Evolutionary conservation across 2,888 invertebrate species (phyloP), one percentile per base, ranked within the genome.

Genomic region (Campopleginae sp.): DNA sequence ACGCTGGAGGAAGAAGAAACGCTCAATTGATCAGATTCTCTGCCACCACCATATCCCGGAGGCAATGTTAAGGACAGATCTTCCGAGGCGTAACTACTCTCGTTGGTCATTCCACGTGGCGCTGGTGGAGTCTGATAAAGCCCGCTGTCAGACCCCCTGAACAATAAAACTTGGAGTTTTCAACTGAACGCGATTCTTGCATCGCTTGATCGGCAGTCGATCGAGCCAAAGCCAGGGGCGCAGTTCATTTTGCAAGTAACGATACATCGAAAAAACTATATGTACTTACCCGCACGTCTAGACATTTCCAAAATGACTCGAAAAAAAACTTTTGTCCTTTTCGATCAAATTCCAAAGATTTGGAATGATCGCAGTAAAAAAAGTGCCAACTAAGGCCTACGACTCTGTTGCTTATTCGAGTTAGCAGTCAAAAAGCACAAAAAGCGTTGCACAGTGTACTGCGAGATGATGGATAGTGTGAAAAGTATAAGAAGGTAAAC

Each of bases 21-120:
- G 91, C 95, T 95, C 90, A 96, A 94, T 92, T 95, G 95, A 90
- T 96, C 96, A 46, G 94, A 94, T 89, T 96, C 96, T 85, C 95
- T 94, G 85, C 93, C 89, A 84, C 90, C 94, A 71, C 94, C 94
- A 89, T 94, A 94, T 88, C 94, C 93, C 87, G 91, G 88, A 86
- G 93, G 93, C 87, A 93, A 90, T 88, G 92, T 92, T 90, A 93
- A 92, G 87, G 94, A 94, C 88, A 95, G 90, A 89, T 95, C 95
- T 88, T 95, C 95, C 63, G 95, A 95, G 89, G 95, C 94, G 88
- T 94, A 95, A 91, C 95, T 95, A 82, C 94, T 94, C 88, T 95
- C 95, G 94, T 95, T 94, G 65, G 82, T 94, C 89, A 95, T 94
- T 82, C 95, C 94, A 88, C 95, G 95, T 71, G 95, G 95, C 80